Evolutionary conservation across 2,888 invertebrate genomes (phyloP).

Genomic region (Acheta domesticus): DNA sequence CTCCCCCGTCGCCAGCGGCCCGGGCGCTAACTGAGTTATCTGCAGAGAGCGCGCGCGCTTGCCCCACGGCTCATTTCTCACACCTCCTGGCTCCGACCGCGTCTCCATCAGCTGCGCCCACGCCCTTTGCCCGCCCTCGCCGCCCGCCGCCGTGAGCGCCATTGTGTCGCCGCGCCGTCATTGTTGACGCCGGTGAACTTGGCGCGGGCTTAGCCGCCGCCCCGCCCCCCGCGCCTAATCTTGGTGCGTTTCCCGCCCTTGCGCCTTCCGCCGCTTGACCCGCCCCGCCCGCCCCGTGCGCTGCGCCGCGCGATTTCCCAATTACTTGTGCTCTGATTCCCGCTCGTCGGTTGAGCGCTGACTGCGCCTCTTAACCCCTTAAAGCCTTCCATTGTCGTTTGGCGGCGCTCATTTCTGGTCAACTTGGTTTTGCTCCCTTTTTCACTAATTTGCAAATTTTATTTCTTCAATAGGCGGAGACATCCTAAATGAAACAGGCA

Average conservation of each 20-base stretch:
- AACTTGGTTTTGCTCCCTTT: no score
- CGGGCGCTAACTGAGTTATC: conserved; percentile 6
- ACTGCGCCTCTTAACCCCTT: no score
- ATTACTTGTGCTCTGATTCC: neutral
- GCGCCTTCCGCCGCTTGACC: neutral
- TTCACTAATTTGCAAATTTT: no score
- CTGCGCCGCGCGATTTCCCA: neutral
- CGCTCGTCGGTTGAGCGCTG: neutral
- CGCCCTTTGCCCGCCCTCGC: neutral
- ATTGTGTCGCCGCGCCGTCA: neutral
- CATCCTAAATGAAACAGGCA: no score
- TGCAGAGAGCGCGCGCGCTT: neutral
- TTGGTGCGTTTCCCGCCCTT: neutral
- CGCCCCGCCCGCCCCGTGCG: neutral
- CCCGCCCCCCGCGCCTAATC: neutral
- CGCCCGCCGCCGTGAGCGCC: neutral
- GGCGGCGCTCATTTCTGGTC: no score
- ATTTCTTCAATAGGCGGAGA: no score
- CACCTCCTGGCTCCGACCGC: neutral
- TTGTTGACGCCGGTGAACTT: neutral
- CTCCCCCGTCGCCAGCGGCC: neutral
- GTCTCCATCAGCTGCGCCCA: neutral
- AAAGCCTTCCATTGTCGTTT: no score
- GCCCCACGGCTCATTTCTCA: conserved; percentile 2
- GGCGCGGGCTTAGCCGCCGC: neutral